Evolutionary conservation across 1,140 invertebrate genomes (phyloP), one percentile per base, ranked within the genome.

Genomic region (Hyles vespertilio): DNA sequence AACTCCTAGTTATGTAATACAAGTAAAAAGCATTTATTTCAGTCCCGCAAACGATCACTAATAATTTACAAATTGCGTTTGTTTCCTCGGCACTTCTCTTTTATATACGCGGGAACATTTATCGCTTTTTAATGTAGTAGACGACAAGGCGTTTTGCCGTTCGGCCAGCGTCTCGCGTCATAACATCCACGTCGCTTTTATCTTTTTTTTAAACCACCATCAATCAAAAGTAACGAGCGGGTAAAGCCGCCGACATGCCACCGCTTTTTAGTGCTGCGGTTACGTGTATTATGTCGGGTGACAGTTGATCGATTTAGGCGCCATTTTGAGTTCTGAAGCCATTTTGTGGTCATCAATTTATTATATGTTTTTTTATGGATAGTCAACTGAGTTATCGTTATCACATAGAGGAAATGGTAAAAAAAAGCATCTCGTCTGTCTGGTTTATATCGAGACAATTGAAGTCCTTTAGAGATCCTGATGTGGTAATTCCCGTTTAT

Each of bases 111-210:
- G 54, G 54, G 61, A 73, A 77, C 68, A 69, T 77, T 80, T 84
- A 81, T 79, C 34, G 73, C 70, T 78, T 79, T 80, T 84, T 81
- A 84, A 84, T 81, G 72, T 72, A 77, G 58, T 76, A 72, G 73
- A 69, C 64, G 75, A 84, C 79, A 81, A 69, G 73, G 62, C 62
- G 61, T 67, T 70, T 74, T 59, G 66, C 63, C 67, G 58, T 70
- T 71, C 70, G 71, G 69, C 69, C 67, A 67, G 56, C 56, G 61
- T 78, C 69, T 79, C 72, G 70, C 77, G 67, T 74, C 70, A 74
- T 80, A 80, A 76, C 68, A 60, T 56, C 50, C n/a, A 48, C 47
- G 22, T 65, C 52, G 56, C 77, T 83, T 81, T 79, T 65, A 77
- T 73, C 68, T 83, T 81, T 79, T 74, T 72, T 70, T 67, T 63